A percentile compares a stretch with the other conserved stretches of the same genome.
Conservation (phyloP, 64 coral and sea anemone genomes). For the Catalaphyllia jardinei region DNA sequence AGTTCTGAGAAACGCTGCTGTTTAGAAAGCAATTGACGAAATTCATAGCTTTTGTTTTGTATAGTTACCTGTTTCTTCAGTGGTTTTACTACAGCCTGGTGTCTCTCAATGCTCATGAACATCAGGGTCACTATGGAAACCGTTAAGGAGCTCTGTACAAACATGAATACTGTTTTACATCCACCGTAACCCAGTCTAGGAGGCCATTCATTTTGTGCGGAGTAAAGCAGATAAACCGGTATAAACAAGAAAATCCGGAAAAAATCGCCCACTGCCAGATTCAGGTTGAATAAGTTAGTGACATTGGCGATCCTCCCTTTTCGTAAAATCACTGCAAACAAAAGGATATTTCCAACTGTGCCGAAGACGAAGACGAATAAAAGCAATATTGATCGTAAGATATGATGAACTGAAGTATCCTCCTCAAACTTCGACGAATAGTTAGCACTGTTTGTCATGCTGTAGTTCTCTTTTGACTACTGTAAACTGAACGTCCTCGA, state of each 20-base stretch:
- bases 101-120: constrained; percentile 70
- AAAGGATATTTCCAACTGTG: constrained; percentile 61
- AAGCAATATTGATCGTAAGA: constrained; percentile 53
- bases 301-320: constrained; percentile 61
- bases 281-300: constrained; percentile 77
- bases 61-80: constrained; percentile 62
- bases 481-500: too few relatives aligned
- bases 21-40: too few relatives aligned
- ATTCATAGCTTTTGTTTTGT: neutral
- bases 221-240: constrained; percentile 70
- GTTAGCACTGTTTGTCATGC: neutral
- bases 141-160: constrained; percentile 38
- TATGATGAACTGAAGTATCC: neutral
- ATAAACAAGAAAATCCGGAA: constrained; percentile 59
- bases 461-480: too few relatives aligned
- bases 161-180: constrained; percentile 27
- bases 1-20: too few relatives aligned
- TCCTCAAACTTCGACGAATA: neutral
- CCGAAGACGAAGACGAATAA: constrained; percentile 10
- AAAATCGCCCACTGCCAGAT: constrained; percentile 70
- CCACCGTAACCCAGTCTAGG: neutral
- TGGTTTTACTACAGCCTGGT: constrained; percentile 61
- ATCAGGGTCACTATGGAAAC: constrained; percentile 46
- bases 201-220: constrained; percentile 34
- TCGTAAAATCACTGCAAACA: constrained; percentile 61